Evolutionary conservation across 2,797 vertebrate genomes (phyloP).

Genomic region (Leptatherina wallacei): DNA sequence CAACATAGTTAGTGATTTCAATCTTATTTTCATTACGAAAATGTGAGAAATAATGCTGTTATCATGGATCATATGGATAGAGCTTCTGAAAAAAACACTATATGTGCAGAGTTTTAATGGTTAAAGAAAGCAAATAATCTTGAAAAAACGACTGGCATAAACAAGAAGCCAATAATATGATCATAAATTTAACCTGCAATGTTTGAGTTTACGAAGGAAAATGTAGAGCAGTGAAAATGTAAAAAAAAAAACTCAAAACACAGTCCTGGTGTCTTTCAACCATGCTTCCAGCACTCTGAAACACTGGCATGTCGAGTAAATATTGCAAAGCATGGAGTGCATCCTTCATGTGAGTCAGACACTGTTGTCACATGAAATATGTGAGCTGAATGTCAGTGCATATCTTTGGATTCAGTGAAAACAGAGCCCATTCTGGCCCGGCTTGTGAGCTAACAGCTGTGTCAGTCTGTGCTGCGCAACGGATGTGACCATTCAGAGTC

Average conservation of each 20-base stretch:
- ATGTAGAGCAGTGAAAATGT: neutral
- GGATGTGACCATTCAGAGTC: neutral
- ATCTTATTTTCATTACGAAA: too few relatives aligned
- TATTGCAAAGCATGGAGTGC: conserved; percentile 17
- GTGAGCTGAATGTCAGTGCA: conserved; percentile 18
- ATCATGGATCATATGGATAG: too few relatives aligned
- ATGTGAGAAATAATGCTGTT: too few relatives aligned
- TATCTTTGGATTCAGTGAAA: conserved; percentile 14
- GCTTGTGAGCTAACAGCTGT: conserved; percentile 2
- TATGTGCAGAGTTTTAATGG: too few relatives aligned
- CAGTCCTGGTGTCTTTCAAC: neutral
- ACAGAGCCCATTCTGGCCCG: neutral
- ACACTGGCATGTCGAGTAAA: conserved; percentile 14
- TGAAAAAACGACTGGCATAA: too few relatives aligned
- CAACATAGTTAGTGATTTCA: too few relatives aligned
- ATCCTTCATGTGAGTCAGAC: conserved; percentile 30
- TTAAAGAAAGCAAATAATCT: too few relatives aligned
- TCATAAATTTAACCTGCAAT: neutral
- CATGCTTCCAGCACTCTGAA: conserved; percentile 6
- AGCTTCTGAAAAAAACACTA: too few relatives aligned
- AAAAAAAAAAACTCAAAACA: neutral
- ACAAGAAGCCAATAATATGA: too few relatives aligned
- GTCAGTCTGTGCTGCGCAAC: neutral
- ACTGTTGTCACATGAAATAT: conserved; percentile 25
- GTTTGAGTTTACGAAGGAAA: neutral